Base-by-base conservation (phyloP, 2,113 vertebrate species). In the Anser brachyrhynchus region DNA sequence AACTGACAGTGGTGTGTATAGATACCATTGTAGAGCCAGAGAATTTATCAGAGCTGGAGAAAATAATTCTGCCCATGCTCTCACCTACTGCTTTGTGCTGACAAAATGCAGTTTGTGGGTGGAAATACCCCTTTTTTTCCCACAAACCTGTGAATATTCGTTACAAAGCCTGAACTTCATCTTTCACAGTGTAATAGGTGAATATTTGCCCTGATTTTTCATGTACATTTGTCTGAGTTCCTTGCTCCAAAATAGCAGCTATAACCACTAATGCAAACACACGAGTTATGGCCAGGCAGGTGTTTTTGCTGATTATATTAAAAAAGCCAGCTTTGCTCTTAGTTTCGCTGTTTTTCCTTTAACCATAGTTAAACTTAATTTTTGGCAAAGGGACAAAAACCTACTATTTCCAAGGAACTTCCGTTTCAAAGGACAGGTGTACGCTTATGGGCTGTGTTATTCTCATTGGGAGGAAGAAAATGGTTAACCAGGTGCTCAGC, bases 401-500 rank as follows among this genome's bases (percentile, higher is more conserved):
- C 41, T 71, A 33, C 29, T 0, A 44, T 59, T 61, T 80, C 43
- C 35, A 59, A 16, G 35, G 67, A 33, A 5, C 18, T 35, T 3
- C 61, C 39, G 11, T 23, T 33, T 28, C 66, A 12, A 66, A 52
- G 65, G 70, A 23, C 37, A 46, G 1, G 4, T 0, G 5, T 35
- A 44, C 39, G 3, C 11, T 25, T n/a, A 13, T 0, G 2, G 9
- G 31, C 39, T 49, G 31, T 10, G n/a, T 16, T 75, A 1, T 9
- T 26, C 35, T 49, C 14, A 25, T n/a, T 2, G 23, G 20, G 65
- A 28, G n/a, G 8, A 37, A 54, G 35, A 43, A 61, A 43, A 2
- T 0, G 1, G 10, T 6, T 22, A n/a, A 61, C 29, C 43, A n/a
- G 52, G 2, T 0, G 25, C 54, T 39, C 57, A 35, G 78, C 35